phyloP scores from a whole-genome alignment of 2,888 invertebrate genomes.

The Xestia xanthographa region DNA sequence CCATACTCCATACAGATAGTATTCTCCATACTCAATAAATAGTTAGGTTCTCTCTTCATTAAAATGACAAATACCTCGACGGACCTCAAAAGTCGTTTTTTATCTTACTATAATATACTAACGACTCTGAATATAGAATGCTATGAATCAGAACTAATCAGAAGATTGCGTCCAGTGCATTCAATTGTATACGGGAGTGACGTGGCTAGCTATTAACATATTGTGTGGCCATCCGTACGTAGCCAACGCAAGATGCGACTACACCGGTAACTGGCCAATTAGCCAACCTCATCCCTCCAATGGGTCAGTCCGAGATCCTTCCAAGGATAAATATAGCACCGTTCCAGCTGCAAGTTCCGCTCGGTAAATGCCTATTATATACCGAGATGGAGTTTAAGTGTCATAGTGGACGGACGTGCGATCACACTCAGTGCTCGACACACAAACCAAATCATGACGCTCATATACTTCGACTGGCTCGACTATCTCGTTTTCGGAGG shows the following conservation, averaged over 20 bases:
- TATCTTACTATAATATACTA: conserved; percentile 15
- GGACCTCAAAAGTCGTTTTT: background rate
- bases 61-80: background rate
- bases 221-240: conserved; percentile 50
- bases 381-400: conserved; percentile 81
- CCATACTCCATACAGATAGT: background rate
- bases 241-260: conserved; percentile 63
- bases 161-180: conserved; percentile 45
- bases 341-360: conserved; percentile 78
- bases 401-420: conserved; percentile 78
- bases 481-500: conserved; percentile 92
- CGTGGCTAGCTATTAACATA: conserved; percentile 54
- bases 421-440: conserved; percentile 61
- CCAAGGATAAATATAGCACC: conserved; percentile 85
- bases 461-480: conserved; percentile 90
- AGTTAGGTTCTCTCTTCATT: background rate
- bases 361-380: conserved; percentile 81
- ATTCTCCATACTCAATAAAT: background rate
- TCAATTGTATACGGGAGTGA: conserved; percentile 37
- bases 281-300: conserved; percentile 82
- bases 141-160: conserved; percentile 36
- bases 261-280: conserved; percentile 83
- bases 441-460: conserved; percentile 75
- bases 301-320: conserved; percentile 81
- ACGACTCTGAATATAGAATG: conserved; percentile 34